A percentile compares a stretch with the other conserved stretches of the same genome.
Conservation (phyloP, 1,140 invertebrate genomes). For the Tetragnatha versicolor region DNA sequence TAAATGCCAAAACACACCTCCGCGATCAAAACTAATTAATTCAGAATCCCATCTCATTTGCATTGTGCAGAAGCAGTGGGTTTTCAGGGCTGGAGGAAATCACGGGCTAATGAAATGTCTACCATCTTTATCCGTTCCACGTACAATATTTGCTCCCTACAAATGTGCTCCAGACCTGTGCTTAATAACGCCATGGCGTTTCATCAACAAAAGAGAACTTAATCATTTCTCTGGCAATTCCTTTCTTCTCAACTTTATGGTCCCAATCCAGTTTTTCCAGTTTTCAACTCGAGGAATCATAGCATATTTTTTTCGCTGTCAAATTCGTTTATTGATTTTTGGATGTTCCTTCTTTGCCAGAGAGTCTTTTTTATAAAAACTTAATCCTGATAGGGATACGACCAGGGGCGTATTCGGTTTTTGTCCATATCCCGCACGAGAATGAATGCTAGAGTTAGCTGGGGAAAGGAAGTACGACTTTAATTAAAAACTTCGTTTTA, state of each 20-base stretch:
- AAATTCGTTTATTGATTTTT: too few relatives aligned
- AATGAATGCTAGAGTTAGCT: too few relatives aligned
- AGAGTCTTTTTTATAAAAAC: too few relatives aligned
- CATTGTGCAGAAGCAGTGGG: neutral
- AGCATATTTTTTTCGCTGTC: too few relatives aligned
- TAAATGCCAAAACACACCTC: conserved; percentile 12
- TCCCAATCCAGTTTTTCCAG: too few relatives aligned
- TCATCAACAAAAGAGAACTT: conserved; percentile 2
- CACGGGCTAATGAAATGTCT: neutral
- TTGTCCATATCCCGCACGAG: too few relatives aligned
- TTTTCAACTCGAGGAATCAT: too few relatives aligned
- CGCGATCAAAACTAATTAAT: conserved; percentile 23
- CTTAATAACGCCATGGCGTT: conserved; percentile 3
- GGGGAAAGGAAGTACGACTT: too few relatives aligned
- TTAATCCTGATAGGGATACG: too few relatives aligned
- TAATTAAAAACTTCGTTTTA: too few relatives aligned
- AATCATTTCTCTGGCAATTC: neutral
- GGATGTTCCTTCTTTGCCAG: too few relatives aligned
- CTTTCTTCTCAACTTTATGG: neutral
- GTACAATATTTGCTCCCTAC: neutral
- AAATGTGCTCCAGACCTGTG: neutral
- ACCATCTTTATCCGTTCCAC: neutral
- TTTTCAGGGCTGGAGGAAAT: conserved; percentile 8
- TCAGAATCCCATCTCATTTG: conserved; percentile 9
- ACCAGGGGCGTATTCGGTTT: too few relatives aligned